phyloP scores from a whole-genome alignment of 2,888 invertebrate species.

The Caenorhabditis zanzibari region DNA sequence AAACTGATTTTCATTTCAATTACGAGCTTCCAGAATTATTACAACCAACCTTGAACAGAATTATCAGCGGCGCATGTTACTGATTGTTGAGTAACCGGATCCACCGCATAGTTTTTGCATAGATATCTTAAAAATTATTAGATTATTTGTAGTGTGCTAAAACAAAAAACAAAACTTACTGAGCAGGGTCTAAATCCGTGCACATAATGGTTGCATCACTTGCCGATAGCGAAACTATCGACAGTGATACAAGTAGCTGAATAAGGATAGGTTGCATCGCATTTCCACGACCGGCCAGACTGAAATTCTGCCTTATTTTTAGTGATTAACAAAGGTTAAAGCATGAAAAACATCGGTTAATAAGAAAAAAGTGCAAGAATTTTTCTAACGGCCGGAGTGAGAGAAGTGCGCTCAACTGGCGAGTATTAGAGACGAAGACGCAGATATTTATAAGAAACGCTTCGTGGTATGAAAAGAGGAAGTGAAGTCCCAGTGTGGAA shows the following conservation, averaged over 20 bases:
- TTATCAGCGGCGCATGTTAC: slow-evolving; percentile 74
- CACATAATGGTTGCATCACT: slow-evolving; percentile 48
- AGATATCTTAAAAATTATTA: slow-evolving; percentile 47
- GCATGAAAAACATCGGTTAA: neutral
- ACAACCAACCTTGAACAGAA: slow-evolving; percentile 71
- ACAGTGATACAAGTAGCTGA: slow-evolving; percentile 22
- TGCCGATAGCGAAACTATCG: slow-evolving; percentile 18
- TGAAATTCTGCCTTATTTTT: slow-evolving; percentile 12
- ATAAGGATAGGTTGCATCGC: slow-evolving; percentile 25
- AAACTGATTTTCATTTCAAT: slow-evolving; percentile 10
- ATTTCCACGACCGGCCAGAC: slow-evolving; percentile 29
- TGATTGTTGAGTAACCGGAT: slow-evolving; percentile 73
- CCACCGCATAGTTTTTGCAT: slow-evolving; percentile 54
- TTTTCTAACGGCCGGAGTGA: neutral
- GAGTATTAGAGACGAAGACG: neutral
- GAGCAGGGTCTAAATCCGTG: slow-evolving; percentile 36
- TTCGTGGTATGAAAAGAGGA: neutral
- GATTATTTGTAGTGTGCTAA: neutral
- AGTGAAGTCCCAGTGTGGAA: too few relatives aligned
- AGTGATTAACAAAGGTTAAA: neutral
- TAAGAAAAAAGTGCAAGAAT: neutral
- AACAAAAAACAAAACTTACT: slow-evolving; percentile 2
- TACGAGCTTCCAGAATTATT: neutral
- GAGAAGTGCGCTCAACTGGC: slow-evolving; percentile 4
- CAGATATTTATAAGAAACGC: neutral